Conservation (phyloP, 2,113 vertebrate genomes). For the Vidua chalybeata region DNA sequence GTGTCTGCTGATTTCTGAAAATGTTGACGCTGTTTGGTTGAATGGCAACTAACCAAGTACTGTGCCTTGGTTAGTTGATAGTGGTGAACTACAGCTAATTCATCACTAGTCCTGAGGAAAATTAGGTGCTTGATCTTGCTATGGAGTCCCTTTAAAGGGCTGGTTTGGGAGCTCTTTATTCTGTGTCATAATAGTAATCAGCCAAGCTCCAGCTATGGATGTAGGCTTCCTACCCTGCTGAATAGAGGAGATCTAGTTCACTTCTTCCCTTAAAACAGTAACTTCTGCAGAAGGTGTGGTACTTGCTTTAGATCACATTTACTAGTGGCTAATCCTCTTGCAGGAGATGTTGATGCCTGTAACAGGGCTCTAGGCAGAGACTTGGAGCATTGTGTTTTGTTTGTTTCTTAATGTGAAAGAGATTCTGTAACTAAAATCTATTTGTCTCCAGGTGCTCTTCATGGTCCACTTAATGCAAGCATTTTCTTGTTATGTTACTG, state of each 20-base stretch:
- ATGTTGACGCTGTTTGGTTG: neutral
- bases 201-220: fast-evolving
- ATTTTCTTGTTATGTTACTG: neutral
- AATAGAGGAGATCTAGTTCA: fast-evolving
- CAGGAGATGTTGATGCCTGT: neutral
- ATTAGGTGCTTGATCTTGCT: fast-evolving
- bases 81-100: fast-evolving
- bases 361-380: neutral
- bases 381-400: neutral
- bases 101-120: neutral
- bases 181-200: fast-evolving
- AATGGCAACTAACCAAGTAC: fast-evolving
- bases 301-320: fast-evolving
- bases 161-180: neutral
- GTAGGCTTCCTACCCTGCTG: neutral
- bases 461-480: neutral
- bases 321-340: neutral
- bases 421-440: neutral
- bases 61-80: neutral
- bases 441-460: neutral
- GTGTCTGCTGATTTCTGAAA: neutral
- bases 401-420: neutral
- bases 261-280: fast-evolving
- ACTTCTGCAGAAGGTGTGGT: neutral
- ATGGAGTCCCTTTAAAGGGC: fast-evolving